A percentile compares a stretch with the other conserved stretches of the same genome.
phyloP scores from a whole-genome alignment of 2,113 vertebrate genomes.

The Bubalus kerabau region DNA sequence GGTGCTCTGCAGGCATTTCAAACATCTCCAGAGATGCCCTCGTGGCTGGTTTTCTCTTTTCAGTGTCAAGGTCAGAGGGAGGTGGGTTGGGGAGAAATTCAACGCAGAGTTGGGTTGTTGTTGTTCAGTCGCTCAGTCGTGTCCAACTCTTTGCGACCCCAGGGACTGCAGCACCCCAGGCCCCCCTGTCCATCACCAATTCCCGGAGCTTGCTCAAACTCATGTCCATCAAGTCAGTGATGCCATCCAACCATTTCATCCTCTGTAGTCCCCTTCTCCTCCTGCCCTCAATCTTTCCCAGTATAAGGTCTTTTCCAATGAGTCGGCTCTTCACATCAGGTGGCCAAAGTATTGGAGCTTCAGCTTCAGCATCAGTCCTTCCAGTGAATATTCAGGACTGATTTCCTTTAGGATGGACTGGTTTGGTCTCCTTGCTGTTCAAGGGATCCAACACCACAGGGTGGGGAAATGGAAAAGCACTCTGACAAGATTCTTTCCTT shows the following conservation, averaged over 20 bases:
- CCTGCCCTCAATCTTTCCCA: not conserved
- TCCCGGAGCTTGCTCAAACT: not conserved
- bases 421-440: not conserved
- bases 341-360: not conserved
- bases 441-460: not conserved
- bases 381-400: not conserved
- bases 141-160: not conserved
- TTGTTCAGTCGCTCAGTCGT: not conserved
- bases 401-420: not conserved
- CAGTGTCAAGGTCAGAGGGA: not conserved
- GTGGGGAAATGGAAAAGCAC: not conserved
- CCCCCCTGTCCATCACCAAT: not conserved
- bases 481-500: not conserved
- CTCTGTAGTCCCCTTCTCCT: not conserved
- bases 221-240: not conserved
- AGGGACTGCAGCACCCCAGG: not conserved
- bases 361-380: not conserved
- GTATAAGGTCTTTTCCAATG: not conserved
- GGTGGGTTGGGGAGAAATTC: not conserved
- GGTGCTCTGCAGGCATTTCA: not conserved
- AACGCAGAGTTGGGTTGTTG: accelerated
- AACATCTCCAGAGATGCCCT: not conserved
- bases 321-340: accelerated
- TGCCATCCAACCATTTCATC: not conserved
- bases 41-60: not conserved